Conservation (phyloP, 2,797 vertebrate species). For the Coracias cyanogaster region DNA sequence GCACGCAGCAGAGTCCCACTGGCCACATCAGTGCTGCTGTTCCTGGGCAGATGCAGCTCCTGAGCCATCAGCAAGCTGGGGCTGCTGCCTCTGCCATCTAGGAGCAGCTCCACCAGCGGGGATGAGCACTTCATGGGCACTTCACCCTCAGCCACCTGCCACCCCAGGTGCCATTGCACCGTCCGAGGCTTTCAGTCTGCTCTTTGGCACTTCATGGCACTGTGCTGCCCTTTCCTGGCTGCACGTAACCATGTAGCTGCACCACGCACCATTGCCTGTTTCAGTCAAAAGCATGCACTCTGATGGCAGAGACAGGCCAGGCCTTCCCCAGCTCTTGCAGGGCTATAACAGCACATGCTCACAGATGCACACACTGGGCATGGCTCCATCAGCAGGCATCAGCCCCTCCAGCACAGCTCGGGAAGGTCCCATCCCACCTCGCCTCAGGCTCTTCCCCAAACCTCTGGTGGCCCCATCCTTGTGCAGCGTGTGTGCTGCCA, state of each 20-base stretch:
- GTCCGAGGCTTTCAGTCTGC: not conserved
- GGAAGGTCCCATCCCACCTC: too few relatives aligned
- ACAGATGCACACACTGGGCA: fast-evolving
- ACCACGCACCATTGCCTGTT: fast-evolving
- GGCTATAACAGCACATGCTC: fast-evolving
- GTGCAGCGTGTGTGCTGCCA: fast-evolving
- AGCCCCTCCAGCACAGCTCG: not conserved
- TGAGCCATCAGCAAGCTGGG: not conserved
- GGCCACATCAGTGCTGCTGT: not conserved
- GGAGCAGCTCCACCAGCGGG: not conserved
- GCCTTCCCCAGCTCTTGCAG: not conserved
- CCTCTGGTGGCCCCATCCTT: fast-evolving
- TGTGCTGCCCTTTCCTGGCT: not conserved
- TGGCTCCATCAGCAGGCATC: not conserved
- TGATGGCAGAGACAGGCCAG: not conserved
- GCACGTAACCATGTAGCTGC: not conserved
- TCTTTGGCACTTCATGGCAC: fast-evolving
- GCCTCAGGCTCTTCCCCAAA: not conserved
- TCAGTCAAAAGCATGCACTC: not conserved
- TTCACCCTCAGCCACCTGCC: not conserved
- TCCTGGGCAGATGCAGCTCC: not conserved
- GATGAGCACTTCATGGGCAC: not conserved
- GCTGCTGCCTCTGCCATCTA: not conserved
- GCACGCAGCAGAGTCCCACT: fast-evolving
- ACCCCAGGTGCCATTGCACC: fast-evolving